Evolutionary conservation across 1,140 invertebrate species (phyloP), one percentile per base, ranked within the genome.

Genomic region (Manduca sexta): DNA sequence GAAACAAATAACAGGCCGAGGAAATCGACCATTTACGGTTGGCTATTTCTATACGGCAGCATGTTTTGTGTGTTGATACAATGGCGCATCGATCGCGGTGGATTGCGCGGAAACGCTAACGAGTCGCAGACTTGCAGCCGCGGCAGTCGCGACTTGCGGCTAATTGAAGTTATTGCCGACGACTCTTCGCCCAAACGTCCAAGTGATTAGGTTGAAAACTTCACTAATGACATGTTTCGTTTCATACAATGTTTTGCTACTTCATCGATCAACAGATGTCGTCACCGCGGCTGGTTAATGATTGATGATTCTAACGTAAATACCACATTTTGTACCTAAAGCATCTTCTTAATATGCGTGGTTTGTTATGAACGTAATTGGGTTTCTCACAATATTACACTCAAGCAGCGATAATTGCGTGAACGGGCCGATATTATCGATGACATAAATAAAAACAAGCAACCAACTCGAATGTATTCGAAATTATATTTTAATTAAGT

Each of bases 11-110:
- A 65, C 59, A 63, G 64, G 52, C 47, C 45, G 60, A 61, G 49
- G 57, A 49, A 55, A 52, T 50, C 53, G 49, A 61, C 65, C 69
- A 70, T 64, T 75, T 76, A 82, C 46, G 74, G 74, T 47, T 49
- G 53, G 53, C 46, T 47, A 72, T 71, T 75, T 67, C 69, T 65
- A 70, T 71, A 64, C 66, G 63, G 62, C 58, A 56, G 65, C 64
- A 69, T 76, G 60, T 73, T 73, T 78, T 75, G 71, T 77, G 59
- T 56, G 63, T 39, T 60, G 61, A 62, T 61, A 79, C 75, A 79
- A 82, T 78, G 66, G 72, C 48, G 56, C 72, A 79, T 78, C 69
- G 59, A 76, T 79, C 70, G 71, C 63, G 52, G 58, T 48, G 54
- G 57, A 58, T 65, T 60, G 53, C 48, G 47, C 64, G 63, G 69